Evolutionary conservation across 2,888 invertebrate species (phyloP), one percentile per base, ranked within the genome.

Genomic region (Mellilla xanthometata): DNA sequence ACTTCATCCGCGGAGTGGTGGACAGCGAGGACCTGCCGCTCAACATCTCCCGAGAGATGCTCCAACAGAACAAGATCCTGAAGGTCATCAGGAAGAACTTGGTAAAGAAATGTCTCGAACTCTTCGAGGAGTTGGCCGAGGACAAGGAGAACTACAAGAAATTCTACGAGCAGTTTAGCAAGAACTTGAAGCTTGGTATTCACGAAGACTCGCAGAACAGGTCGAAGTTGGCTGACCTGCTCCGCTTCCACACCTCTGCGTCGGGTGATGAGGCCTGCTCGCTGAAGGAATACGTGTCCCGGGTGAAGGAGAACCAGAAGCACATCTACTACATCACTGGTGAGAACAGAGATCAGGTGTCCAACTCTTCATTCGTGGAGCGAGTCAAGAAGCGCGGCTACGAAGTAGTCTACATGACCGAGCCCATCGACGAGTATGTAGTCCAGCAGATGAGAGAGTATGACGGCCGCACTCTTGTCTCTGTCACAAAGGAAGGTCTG

Each of bases 21-120:
- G 99, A 99, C 89, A 97, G 97, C 40, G 99, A 99, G 85, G 99
- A 99, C 91, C 90, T 99, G 66, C 99, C 99, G 0, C 90, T 99
- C 11, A 99, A 99, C 91, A 99, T 99, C 74, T 99, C 99, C 39
- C 96, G 99, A 92, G 99, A 99, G 86, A 99, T 97, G 97, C 92
- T 99, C 36, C 99, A 99, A 84, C 99, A 99, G 75, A 99, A 98
- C 90, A 99, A 99, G 78, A 99, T 99, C 68, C 92, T 99, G 12
- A 99, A 99, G 89, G 99, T 99, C 0, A 99, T 99, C 73, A 94
- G 99, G 55, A 99, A 99, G 91, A 99, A 99, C 77, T 91, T 99
- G 58, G 99, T 99, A 11, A 99, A 99, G 93, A 99, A 99, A 89
- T 98, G 98, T 74, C 73, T 99, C 68, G 99, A 99, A 80, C 91